Evolutionary conservation across 2,113 vertebrate species (phyloP).

Genomic region (Trematomus loennbergii): DNA sequence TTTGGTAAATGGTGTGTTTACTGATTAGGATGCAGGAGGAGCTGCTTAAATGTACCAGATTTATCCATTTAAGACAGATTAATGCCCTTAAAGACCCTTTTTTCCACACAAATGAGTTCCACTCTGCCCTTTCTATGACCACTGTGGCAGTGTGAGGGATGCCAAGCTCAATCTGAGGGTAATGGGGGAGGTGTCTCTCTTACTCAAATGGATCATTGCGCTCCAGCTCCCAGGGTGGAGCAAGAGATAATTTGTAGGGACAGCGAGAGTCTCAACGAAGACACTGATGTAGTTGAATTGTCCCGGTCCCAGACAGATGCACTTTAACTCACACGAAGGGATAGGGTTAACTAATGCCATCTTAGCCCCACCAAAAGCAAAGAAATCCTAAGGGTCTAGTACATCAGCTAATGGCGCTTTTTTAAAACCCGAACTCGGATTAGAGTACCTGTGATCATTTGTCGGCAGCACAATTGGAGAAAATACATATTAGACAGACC

Average conservation of each 20-base stretch:
- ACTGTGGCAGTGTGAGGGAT: constrained; percentile 46
- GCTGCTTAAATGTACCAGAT: constrained; percentile 45
- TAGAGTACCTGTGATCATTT: constrained; percentile 66
- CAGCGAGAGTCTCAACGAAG: constrained; percentile 66
- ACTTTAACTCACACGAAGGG: constrained; percentile 22
- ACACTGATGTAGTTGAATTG: constrained; percentile 65
- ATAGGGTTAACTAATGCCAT: constrained; percentile 51
- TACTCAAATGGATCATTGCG: constrained; percentile 76
- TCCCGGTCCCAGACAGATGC: constrained; percentile 39
- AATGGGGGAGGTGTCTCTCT: constrained; percentile 68
- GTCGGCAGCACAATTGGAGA: constrained; percentile 53
- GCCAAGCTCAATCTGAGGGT: constrained; percentile 59
- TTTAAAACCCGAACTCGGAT: constrained; percentile 61
- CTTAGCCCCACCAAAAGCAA: constrained; percentile 27
- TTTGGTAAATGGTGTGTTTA: constrained; percentile 49
- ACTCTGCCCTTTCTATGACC: constrained; percentile 41
- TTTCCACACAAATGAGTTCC: constrained; percentile 31
- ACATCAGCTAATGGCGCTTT: constrained; percentile 44
- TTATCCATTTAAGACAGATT: constrained; percentile 51
- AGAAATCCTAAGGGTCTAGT: constrained; percentile 10
- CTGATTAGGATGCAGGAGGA: constrained; percentile 49
- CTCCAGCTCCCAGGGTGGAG: constrained; percentile 68
- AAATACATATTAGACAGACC: constrained; percentile 48
- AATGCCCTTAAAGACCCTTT: constrained; percentile 44
- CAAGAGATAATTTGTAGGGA: constrained; percentile 73